Evolutionary conservation across 2,888 invertebrate genomes (phyloP).

Genomic region (Hyposoter didymator): DNA sequence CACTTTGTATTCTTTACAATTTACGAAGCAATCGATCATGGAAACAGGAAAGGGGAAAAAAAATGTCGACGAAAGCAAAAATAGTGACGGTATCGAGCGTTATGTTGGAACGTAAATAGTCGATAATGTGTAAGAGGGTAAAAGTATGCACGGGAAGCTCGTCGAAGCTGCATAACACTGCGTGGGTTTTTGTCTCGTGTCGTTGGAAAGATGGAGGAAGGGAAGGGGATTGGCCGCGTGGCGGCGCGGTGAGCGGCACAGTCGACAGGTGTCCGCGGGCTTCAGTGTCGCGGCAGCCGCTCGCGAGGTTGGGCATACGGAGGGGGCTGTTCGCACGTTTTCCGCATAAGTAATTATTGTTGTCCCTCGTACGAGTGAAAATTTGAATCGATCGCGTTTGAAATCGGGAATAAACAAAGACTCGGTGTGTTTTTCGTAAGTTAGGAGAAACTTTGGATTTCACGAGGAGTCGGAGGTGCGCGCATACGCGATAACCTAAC

Average conservation of each 20-base stretch:
- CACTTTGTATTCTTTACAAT: not conserved
- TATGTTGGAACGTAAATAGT: constrained; percentile 2
- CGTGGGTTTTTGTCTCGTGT: constrained; percentile 64
- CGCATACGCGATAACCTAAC: constrained; percentile 42
- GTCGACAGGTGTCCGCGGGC: constrained; percentile 83
- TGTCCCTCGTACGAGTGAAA: not conserved
- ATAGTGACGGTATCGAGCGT: constrained; percentile 11
- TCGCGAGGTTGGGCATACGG: constrained; percentile 81
- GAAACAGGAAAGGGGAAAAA: not conserved
- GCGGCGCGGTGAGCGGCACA: constrained; percentile 78
- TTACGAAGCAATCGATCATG: not conserved
- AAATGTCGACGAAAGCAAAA: not conserved
- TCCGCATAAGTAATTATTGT: constrained; percentile 57
- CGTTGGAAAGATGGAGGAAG: constrained; percentile 24
- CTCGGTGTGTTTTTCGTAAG: not conserved
- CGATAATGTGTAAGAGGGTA: constrained; percentile 8
- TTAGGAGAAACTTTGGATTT: not conserved
- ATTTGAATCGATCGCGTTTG: not conserved
- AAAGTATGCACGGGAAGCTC: constrained; percentile 9
- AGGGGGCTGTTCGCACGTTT: constrained; percentile 67
- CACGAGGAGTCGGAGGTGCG: constrained; percentile 15
- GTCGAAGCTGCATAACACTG: constrained; percentile 57
- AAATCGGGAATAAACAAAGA: not conserved
- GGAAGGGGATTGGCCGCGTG: constrained; percentile 73
- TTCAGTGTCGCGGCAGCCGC: constrained; percentile 84